Evolutionary conservation across 53 echinoderm and acorn worm genomes (phyloP).

Genomic region (Actinopyga echinites): DNA sequence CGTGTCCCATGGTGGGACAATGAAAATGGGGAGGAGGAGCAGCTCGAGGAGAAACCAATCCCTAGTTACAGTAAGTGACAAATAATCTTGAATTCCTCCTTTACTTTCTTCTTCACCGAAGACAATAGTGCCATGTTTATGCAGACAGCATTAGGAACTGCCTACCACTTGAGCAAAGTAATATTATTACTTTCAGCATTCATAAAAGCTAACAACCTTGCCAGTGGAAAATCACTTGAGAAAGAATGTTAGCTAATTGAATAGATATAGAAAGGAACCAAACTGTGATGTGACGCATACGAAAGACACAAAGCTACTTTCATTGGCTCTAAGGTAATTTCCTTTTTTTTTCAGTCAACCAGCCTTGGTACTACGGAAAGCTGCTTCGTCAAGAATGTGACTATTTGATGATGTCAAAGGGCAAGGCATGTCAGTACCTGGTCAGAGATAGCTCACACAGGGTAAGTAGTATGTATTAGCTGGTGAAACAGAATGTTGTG

Average conservation of each 20-base stretch:
- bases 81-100: too few relatives aligned
- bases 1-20: neutral
- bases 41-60: slow-evolving; percentile 38
- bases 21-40: slow-evolving; percentile 16
- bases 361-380: slow-evolving; percentile 93
- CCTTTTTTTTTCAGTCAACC: slow-evolving; percentile 56
- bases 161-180: too few relatives aligned
- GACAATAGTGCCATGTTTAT: too few relatives aligned
- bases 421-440: slow-evolving; percentile 86
- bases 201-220: too few relatives aligned
- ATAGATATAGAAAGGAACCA: neutral
- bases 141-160: too few relatives aligned
- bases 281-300: neutral
- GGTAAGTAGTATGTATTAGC: slow-evolving; percentile 73
- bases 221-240: neutral
- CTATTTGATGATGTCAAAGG: slow-evolving; percentile 90
- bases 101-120: too few relatives aligned
- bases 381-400: slow-evolving; percentile 95
- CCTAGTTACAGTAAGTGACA: slow-evolving; percentile 54
- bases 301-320: neutral
- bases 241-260: neutral
- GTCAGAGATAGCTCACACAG: slow-evolving; percentile 95
- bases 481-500: too few relatives aligned
- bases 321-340: neutral
- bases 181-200: too few relatives aligned